Conservation (phyloP, 2,888 invertebrate species). For the Busseola fusca region DNA sequence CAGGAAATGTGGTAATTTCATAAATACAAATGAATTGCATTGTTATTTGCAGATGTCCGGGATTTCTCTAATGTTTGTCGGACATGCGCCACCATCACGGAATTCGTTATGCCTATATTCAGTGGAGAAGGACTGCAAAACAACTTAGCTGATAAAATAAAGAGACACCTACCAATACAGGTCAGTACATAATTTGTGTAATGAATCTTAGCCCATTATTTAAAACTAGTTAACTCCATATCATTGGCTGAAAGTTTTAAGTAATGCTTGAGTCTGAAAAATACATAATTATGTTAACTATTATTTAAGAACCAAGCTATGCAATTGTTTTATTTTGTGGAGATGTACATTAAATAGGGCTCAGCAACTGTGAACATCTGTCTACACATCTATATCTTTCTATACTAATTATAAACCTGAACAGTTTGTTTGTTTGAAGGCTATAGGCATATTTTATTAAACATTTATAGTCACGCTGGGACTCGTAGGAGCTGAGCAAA, state of each 20-base stretch:
- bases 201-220: neutral
- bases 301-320: neutral
- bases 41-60: conserved; percentile 66
- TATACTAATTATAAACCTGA: neutral
- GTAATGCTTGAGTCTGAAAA: neutral
- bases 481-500: neutral
- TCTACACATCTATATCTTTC: neutral
- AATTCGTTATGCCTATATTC: conserved; percentile 90
- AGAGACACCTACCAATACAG: conserved; percentile 90
- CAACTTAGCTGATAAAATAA: conserved; percentile 90
- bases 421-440: neutral
- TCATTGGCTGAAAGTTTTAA: neutral
- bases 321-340: neutral
- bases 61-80: conserved; percentile 84
- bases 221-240: neutral
- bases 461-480: neutral
- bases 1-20: neutral
- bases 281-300: neutral
- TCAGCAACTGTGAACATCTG: neutral
- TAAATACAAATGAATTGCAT: neutral
- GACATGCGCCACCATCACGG: conserved; percentile 87
- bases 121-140: conserved; percentile 90
- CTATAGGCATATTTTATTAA: neutral
- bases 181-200: conserved; percentile 73
- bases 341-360: neutral